phyloP scores from a whole-genome alignment of 64 coral and sea anemone genomes.

The Catalaphyllia jardinei region DNA sequence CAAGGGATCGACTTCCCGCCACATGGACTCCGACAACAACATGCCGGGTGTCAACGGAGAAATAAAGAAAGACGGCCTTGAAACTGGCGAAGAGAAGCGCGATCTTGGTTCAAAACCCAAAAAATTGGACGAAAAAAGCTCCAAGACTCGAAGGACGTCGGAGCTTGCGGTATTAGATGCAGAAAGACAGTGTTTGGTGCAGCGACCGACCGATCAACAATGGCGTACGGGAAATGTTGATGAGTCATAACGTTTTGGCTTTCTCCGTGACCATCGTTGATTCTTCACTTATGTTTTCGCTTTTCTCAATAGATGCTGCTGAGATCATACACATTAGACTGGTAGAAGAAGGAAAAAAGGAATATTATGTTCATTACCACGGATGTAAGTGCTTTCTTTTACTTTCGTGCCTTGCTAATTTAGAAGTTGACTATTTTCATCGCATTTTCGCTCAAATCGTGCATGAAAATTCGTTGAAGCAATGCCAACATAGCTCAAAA shows the following conservation, averaged over 20 bases:
- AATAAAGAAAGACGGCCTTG: slow-evolving; percentile 46
- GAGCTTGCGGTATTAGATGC: slow-evolving; percentile 23
- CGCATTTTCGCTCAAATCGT: neutral
- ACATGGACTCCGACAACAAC: slow-evolving; percentile 50
- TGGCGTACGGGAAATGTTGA: slow-evolving; percentile 47
- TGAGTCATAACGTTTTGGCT: neutral
- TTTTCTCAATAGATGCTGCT: slow-evolving; percentile 56
- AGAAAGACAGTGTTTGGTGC: slow-evolving; percentile 59
- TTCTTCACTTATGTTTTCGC: neutral
- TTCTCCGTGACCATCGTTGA: neutral
- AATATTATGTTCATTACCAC: slow-evolving; percentile 83
- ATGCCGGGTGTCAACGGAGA: slow-evolving; percentile 49
- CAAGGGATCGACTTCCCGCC: neutral
- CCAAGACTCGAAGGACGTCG: slow-evolving; percentile 62
- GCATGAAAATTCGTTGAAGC: too few species aligned
- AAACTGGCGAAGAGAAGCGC: slow-evolving; percentile 64
- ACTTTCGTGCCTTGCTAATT: neutral
- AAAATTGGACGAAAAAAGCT: slow-evolving; percentile 58
- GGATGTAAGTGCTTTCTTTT: slow-evolving; percentile 53
- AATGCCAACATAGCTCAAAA: too few species aligned
- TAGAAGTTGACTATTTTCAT: neutral
- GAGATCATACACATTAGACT: slow-evolving; percentile 72
- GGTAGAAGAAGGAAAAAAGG: slow-evolving; percentile 61
- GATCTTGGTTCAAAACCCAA: slow-evolving; percentile 57
- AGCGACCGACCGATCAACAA: slow-evolving; percentile 46